A percentile compares a stretch with the other conserved stretches of the same genome.
Conservation (phyloP, 2,888 invertebrate genomes). For the Adelphocoris suturalis region DNA sequence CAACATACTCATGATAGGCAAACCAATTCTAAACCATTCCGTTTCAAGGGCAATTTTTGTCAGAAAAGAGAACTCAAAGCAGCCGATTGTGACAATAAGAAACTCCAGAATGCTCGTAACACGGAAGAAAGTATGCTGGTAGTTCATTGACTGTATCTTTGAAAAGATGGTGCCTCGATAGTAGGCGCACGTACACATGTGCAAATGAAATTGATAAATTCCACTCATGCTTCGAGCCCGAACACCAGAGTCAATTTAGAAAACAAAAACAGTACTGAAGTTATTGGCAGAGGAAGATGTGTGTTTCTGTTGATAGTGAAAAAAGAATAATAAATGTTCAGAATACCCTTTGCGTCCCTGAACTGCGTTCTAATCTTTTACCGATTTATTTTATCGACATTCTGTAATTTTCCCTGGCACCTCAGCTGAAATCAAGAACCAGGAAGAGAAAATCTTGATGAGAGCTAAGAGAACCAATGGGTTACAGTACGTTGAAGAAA, state of each 20-base stretch:
- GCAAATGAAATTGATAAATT: neutral
- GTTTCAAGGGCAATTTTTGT: too few relatives aligned
- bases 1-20: too few relatives aligned
- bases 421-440: neutral
- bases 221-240: neutral
- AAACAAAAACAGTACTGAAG: neutral
- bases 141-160: neutral
- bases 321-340: neutral
- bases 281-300: conserved; percentile 15
- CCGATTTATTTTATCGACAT: conserved; percentile 23
- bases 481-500: conserved; percentile 31
- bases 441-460: neutral
- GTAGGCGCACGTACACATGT: conserved; percentile 49
- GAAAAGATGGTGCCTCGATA: conserved; percentile 45
- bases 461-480: conserved; percentile 1
- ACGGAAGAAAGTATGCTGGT: too few relatives aligned
- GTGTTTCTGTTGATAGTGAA: neutral
- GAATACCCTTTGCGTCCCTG: conserved; percentile 50
- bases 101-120: too few relatives aligned
- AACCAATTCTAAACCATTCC: too few relatives aligned
- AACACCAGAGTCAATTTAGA: too few relatives aligned
- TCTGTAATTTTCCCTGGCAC: neutral
- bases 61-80: too few relatives aligned
- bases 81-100: too few relatives aligned
- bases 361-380: conserved; percentile 41